A percentile compares a stretch with the other conserved stretches of the same genome.
phyloP scores from a whole-genome alignment of 2,888 invertebrate species.

The Rugalucina vietnamica region DNA sequence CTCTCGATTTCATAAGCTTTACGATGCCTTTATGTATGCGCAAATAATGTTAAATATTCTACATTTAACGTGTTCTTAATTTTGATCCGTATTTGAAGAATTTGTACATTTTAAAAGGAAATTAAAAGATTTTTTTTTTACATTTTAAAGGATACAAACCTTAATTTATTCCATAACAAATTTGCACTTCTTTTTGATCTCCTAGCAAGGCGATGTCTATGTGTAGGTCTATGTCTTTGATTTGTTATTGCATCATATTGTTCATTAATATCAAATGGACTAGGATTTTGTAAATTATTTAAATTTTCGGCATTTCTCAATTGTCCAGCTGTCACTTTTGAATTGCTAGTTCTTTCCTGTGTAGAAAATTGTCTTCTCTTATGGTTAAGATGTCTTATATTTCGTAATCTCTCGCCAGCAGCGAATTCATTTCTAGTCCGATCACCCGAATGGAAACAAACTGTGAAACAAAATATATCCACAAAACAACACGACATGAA shows the following conservation, averaged over 20 bases:
- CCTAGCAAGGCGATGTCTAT: not conserved
- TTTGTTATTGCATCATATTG: not conserved
- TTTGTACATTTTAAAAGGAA: not conserved
- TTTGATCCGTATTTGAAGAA: not conserved
- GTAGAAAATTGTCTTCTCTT: not conserved
- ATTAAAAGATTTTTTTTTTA: not conserved
- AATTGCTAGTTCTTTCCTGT: not conserved
- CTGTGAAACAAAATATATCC: conserved; percentile 10
- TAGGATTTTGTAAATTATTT: too few relatives aligned
- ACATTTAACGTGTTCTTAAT: not conserved
- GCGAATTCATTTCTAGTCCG: not conserved
- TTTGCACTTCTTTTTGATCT: not conserved
- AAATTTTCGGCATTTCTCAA: too few relatives aligned
- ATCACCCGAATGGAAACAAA: conserved; percentile 2
- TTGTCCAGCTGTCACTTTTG: too few relatives aligned
- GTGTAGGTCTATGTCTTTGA: not conserved
- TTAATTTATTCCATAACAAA: not conserved
- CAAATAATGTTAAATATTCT: not conserved
- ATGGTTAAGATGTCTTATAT: not conserved
- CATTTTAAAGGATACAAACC: not conserved
- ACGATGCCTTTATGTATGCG: not conserved
- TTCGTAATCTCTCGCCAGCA: not conserved
- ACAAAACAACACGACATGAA: conserved; percentile 4
- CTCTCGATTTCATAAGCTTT: not conserved
- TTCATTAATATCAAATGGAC: not conserved